Conservation (phyloP, 1,140 invertebrate species). For the Pemphigus obesinymphae region DNA sequence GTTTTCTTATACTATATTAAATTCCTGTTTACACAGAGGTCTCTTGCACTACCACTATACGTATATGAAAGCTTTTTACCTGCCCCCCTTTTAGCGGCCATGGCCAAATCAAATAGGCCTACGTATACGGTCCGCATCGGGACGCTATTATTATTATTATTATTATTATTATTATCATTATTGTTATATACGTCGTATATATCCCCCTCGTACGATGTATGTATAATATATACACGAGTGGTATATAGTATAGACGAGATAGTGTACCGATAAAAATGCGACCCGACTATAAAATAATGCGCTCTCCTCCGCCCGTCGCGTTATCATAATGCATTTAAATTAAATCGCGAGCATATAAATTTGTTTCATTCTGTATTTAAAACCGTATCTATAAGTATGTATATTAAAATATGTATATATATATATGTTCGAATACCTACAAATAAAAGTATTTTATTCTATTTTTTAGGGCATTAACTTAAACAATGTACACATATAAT, state of each 20-base stretch:
- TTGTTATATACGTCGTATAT: background rate
- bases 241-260: no score
- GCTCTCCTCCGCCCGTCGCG: no score
- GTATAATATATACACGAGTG: background rate
- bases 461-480: no score
- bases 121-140: background rate
- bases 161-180: background rate
- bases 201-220: background rate
- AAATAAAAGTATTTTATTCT: no score
- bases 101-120: constrained; percentile 20
- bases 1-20: constrained; percentile 42
- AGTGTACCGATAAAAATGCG: no score
- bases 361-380: no score
- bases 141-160: background rate
- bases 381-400: no score
- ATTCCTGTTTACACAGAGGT: constrained; percentile 39
- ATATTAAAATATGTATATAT: no score
- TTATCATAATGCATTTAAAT: no score
- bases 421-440: no score
- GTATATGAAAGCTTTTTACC: constrained; percentile 41
- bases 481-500: no score
- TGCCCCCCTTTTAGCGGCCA: constrained; percentile 29
- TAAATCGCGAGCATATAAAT: no score
- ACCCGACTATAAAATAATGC: background rate
- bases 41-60: background rate